Evolutionary conservation across 2,113 vertebrate species (phyloP).

Genomic region (Strigops habroptila): DNA sequence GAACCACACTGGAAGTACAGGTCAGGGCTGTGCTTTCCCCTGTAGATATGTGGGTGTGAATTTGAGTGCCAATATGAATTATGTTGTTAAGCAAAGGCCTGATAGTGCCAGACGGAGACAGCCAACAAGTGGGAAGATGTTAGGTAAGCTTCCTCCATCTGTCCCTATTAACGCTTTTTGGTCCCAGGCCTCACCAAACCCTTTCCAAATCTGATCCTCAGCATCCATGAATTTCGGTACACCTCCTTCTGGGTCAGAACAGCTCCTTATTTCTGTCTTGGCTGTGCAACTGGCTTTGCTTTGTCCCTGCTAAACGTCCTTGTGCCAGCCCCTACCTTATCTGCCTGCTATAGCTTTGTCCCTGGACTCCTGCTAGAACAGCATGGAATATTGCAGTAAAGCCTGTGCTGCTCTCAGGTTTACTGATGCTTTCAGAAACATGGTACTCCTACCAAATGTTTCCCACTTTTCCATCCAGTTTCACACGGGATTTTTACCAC

Average conservation of each 20-base stretch:
- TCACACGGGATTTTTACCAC: neutral
- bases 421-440: neutral
- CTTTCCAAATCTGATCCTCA: neutral
- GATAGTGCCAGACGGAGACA: constrained; percentile 18
- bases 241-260: neutral
- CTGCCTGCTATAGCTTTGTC: neutral
- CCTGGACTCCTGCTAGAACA: neutral
- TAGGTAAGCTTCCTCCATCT: constrained; percentile 4
- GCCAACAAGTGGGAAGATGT: constrained; percentile 22
- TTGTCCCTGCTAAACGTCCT: neutral
- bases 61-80: neutral
- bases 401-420: neutral
- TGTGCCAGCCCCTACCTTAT: neutral
- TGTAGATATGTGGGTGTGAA: neutral
- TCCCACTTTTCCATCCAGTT: neutral
- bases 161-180: neutral
- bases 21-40: neutral
- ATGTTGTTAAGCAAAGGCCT: constrained; percentile 5
- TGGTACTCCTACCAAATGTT: neutral
- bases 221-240: neutral
- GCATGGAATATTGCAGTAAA: neutral
- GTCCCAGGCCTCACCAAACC: neutral
- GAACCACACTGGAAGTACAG: neutral
- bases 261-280: neutral
- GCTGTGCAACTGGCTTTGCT: neutral